Base-by-base conservation (phyloP, 2,888 invertebrate species). In the Polyommatus iphigenia region DNA sequence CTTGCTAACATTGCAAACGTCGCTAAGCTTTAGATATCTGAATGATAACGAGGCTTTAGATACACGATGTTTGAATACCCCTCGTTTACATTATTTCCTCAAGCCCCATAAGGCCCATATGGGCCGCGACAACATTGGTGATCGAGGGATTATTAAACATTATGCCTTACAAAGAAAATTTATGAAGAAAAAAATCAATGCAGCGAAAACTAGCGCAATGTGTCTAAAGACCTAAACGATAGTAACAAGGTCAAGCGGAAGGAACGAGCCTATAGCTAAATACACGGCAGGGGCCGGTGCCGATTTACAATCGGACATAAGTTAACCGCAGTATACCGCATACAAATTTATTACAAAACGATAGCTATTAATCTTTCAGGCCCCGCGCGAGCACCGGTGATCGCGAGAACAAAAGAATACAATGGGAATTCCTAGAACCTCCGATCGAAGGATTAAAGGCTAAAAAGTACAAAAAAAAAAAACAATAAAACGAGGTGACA, bases 231-330 rank as follows among this genome's bases (percentile, higher is more conserved):
- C n/a, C n/a, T n/a, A 36, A 46, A 15, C 50, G 50, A 41, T 72
- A 72, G 41, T 82, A 84, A 84, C 89, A 91, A 93, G 91, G 91
- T 88, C 88, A 85, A 82, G 89, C 90, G 92, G 92, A 93, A 91
- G 90, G 87, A 90, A 90, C 71, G 36, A 86, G 83, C 83, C 89
- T 90, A 89, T 87, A 87, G 91, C 90, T 86, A 89, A 89, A 90
- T 89, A 89, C 89, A 87, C 87, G 29, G 46, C n/a, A 24, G 50
- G 24, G 36, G 62, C 20, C 67, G n/a, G 29, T 24, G 62, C 29
- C 29, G 67, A 36, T 77, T 77, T 67, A 20, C 50, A 46, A 32
- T 24, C 67, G 24, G 67, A 77, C 67, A 54, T 77, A 57, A 32
- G 29, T 67, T 77, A 67, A 20, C 77, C 71, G 81, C 73, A 78